Conservation (phyloP, 2,888 invertebrate species). For the Hanleya hanleyi region DNA sequence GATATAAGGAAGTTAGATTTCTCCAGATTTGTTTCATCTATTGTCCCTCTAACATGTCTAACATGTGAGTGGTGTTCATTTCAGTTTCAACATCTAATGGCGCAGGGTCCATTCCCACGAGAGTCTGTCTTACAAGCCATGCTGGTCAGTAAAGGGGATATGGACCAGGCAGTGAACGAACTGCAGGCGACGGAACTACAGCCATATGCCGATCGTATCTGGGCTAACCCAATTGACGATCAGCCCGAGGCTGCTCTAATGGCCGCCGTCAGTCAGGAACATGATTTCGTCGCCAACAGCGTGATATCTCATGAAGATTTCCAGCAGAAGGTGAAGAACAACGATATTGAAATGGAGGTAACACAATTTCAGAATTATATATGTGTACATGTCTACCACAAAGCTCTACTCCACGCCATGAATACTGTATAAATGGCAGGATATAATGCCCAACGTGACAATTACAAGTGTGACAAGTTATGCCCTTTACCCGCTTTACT, state of each 20-base stretch:
- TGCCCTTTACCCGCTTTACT: too few species aligned
- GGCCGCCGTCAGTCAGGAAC: conserved; percentile 11
- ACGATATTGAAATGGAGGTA: conserved; percentile 32
- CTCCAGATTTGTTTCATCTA: too few species aligned
- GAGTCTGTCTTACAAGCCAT: conserved; percentile 57
- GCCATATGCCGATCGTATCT: conserved; percentile 45
- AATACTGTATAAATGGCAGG: too few species aligned
- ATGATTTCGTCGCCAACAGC: conserved; percentile 41
- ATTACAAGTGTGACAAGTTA: too few species aligned
- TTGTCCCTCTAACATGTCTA: too few species aligned
- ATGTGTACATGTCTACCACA: too few species aligned
- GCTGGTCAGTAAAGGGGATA: conserved; percentile 46
- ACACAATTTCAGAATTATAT: too few species aligned
- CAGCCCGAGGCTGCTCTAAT: conserved; percentile 6
- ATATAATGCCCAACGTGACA: too few species aligned
- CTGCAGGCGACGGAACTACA: conserved; percentile 44
- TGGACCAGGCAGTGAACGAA: conserved; percentile 41
- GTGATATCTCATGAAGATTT: conserved; percentile 50
- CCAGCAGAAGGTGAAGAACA: conserved; percentile 47
- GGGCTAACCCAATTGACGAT: conserved; percentile 30
- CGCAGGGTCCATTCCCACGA: conserved; percentile 43
- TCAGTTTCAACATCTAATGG: conserved; percentile 52
- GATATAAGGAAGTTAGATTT: too few species aligned
- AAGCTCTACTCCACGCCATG: too few species aligned
- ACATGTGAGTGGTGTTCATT: too few species aligned